Evolutionary conservation across 1,140 invertebrate genomes (phyloP).

Genomic region (Bombus waltoni): DNA sequence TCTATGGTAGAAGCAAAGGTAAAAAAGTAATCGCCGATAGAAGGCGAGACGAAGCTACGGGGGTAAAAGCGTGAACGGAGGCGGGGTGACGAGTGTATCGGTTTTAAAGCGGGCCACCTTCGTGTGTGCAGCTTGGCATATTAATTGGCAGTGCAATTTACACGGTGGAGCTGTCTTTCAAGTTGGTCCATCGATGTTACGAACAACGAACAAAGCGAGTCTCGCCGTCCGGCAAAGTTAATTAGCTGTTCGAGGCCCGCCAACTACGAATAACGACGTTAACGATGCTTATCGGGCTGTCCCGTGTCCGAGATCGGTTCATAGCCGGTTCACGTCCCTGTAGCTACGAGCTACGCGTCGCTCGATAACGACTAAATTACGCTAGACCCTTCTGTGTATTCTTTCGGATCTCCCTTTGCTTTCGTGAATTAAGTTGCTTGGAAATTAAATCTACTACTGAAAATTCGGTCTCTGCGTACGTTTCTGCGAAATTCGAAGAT

Average conservation of each 20-base stretch:
- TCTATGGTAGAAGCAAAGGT: background rate
- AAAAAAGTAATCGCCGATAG: background rate
- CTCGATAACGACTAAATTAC: no score
- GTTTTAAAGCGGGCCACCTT: background rate
- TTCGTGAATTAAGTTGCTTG: no score
- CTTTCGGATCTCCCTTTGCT: background rate
- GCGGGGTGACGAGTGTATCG: background rate
- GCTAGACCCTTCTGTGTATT: background rate
- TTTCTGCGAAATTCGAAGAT: no score
- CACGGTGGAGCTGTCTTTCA: background rate
- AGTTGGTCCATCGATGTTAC: no score
- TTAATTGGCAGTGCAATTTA: constrained; percentile 38
- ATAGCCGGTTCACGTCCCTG: no score
- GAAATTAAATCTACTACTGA: no score
- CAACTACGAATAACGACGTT: constrained; percentile 33
- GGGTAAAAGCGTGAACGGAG: background rate
- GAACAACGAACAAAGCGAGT: constrained; percentile 20
- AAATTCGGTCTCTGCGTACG: no score
- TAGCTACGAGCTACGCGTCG: no score
- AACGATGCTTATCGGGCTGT: constrained; percentile 47
- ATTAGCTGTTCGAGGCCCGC: constrained; percentile 39
- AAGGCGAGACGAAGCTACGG: background rate
- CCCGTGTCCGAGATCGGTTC: background rate
- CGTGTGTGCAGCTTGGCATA: background rate
- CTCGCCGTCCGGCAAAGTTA: constrained; percentile 18